These are phyloP conservation scores for Scelioninae gen. 2 DNA, from an alignment of 2,888 invertebrate species.

Conservation along the genomic window DNA sequence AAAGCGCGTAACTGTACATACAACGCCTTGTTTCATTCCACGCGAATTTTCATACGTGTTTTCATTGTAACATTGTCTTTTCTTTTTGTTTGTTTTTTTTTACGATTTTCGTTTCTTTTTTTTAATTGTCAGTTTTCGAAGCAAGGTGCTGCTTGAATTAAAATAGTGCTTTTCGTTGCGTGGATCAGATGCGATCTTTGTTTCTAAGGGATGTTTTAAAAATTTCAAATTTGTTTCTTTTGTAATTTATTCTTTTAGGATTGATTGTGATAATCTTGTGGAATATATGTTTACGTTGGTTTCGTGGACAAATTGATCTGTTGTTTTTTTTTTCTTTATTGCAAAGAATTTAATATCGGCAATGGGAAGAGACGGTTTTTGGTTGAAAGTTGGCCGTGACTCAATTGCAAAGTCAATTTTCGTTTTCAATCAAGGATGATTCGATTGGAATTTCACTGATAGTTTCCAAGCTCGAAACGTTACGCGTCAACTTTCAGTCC, in stretches of 20 bases:
- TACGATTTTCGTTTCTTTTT: slow-evolving; percentile 3
- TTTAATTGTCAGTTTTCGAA: slow-evolving; percentile 4
- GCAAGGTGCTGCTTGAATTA: slow-evolving; percentile 19
- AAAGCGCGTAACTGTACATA: slow-evolving; percentile 40
- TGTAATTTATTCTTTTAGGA: slow-evolving; percentile 15
- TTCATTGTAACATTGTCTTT: slow-evolving; percentile 2
- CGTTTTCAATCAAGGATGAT: not conserved
- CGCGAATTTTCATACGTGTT: slow-evolving; percentile 13
- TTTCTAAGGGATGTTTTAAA: not conserved
- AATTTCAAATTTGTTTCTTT: slow-evolving; percentile 6
- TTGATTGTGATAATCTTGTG: slow-evolving; percentile 20
- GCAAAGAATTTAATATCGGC: slow-evolving; percentile 3
- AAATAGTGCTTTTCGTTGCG: slow-evolving; percentile 1
- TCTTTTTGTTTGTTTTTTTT: slow-evolving; percentile 3
- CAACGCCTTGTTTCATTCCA: slow-evolving; percentile 44
- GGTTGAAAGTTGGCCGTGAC: slow-evolving; percentile 3
- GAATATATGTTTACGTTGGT: not conserved
- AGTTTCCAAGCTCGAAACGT: not conserved
- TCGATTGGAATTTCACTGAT: not conserved
- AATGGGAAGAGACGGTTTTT: slow-evolving; percentile 1
- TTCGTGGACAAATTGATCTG: not conserved
- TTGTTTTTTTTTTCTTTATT: not conserved
- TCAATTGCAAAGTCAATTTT: not conserved
- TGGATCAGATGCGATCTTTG: not conserved
- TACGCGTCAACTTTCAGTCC: slow-evolving; percentile 1